Evolutionary conservation across 2,113 vertebrate genomes (phyloP).

Genomic region (Camarhynchus parvulus): DNA sequence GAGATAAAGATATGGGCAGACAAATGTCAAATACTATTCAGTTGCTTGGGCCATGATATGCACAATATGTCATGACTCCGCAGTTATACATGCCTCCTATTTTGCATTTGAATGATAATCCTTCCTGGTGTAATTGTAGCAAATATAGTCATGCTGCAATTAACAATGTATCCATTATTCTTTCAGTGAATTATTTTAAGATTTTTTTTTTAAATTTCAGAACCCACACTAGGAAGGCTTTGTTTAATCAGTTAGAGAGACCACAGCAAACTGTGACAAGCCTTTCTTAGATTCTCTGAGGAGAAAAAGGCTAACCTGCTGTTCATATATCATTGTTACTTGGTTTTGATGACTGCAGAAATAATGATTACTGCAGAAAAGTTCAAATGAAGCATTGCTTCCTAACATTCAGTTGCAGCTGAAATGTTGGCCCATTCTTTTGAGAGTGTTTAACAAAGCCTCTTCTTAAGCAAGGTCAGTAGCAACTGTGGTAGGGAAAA

Average conservation of each 20-base stretch:
- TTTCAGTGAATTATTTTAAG: background rate
- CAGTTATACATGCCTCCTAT: background rate
- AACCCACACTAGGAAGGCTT: background rate
- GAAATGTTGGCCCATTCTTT: background rate
- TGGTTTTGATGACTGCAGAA: background rate
- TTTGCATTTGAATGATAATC: constrained; percentile 17
- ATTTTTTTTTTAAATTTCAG: background rate
- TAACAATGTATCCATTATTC: background rate
- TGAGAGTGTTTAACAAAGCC: background rate
- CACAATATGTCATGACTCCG: background rate
- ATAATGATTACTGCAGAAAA: background rate
- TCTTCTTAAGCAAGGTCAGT: background rate
- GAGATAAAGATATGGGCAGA: background rate
- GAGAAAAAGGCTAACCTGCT: background rate
- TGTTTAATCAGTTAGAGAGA: background rate
- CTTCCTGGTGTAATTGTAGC: background rate
- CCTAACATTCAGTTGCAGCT: background rate
- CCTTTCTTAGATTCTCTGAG: background rate
- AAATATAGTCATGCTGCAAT: background rate
- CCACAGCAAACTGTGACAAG: background rate
- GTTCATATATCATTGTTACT: background rate
- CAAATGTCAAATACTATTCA: constrained; percentile 15
- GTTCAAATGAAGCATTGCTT: background rate
- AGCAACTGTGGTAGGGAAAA: background rate
- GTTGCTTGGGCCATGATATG: background rate